phyloP scores from a whole-genome alignment of 2,888 invertebrate genomes.

The Pachymerium ferrugineum region DNA sequence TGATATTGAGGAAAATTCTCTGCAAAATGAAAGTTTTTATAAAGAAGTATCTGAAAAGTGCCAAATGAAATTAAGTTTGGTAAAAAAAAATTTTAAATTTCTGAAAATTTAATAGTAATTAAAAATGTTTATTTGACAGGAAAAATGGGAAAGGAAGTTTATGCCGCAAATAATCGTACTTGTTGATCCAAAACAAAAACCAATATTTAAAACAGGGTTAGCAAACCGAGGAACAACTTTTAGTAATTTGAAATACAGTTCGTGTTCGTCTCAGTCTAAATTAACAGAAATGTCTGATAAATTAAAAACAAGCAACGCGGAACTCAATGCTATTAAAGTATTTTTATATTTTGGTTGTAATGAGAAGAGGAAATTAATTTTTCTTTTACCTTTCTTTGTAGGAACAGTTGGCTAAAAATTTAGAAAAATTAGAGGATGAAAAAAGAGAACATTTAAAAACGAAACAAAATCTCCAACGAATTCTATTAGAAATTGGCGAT shows the following conservation, averaged over 20 bases:
- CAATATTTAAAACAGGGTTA: neutral
- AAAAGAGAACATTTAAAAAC: neutral
- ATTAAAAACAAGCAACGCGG: too few species aligned
- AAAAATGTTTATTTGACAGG: neutral
- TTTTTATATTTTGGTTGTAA: too few species aligned
- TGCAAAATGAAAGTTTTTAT: neutral
- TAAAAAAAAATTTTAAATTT: neutral
- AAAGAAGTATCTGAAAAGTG: neutral
- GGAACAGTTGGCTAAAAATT: neutral
- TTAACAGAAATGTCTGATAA: too few species aligned
- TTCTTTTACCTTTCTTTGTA: neutral
- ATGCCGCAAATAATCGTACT: neutral
- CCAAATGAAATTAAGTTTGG: neutral
- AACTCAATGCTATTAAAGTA: too few species aligned
- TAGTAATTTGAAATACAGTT: too few species aligned
- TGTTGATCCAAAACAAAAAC: neutral
- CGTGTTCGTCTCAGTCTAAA: too few species aligned
- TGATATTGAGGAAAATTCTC: neutral
- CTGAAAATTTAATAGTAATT: neutral
- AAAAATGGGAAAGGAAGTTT: neutral
- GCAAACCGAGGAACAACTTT: neutral
- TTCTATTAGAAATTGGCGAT: neutral
- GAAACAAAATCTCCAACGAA: neutral
- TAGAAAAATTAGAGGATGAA: neutral
- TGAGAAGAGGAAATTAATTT: too few species aligned